These are phyloP conservation scores for Pseudanteris insignis DNA, from an alignment of 2,888 invertebrate species.

Conservation along the genomic window DNA sequence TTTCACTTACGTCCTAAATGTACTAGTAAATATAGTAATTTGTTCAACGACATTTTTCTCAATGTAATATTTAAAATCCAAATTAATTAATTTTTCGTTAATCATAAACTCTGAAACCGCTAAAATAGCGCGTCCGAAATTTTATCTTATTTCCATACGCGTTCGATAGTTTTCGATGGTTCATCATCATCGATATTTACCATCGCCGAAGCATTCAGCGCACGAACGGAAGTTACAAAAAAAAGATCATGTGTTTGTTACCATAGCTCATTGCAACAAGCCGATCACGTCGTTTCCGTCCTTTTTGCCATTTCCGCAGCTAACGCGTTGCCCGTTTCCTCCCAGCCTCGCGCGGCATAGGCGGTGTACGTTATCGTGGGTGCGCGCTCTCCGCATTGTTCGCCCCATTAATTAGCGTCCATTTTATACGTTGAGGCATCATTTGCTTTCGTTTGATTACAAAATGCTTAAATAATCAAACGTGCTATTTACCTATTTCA, in stretches of 20 bases:
- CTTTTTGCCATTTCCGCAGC: conserved; percentile 43
- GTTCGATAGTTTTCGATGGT: conserved; percentile 21
- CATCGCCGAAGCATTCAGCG: conserved; percentile 24
- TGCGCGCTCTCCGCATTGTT: conserved; percentile 22
- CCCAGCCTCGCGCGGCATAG: conserved; percentile 30
- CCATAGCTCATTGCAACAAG: conserved; percentile 40
- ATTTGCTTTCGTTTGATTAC: conserved; percentile 36
- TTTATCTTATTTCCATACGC: conserved; percentile 25
- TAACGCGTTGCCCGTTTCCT: conserved; percentile 40
- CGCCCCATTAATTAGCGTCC: conserved; percentile 33
- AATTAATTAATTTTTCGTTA: too few relatives aligned
- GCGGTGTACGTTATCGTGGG: conserved; percentile 30
- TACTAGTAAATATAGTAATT: too few relatives aligned
- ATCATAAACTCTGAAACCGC: too few relatives aligned
- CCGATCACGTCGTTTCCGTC: conserved; percentile 45
- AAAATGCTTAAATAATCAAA: conserved; percentile 32
- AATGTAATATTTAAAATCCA: too few relatives aligned
- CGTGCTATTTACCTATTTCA: conserved; percentile 28
- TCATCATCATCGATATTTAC: conserved; percentile 32
- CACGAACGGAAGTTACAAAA: conserved; percentile 29
- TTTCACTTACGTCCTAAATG: too few relatives aligned
- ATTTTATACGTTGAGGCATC: conserved; percentile 30
- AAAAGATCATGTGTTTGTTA: conserved; percentile 30
- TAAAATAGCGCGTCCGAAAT: conserved; percentile 4
- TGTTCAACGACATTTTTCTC: too few relatives aligned